A percentile compares a stretch with the other conserved stretches of the same genome.
Evolutionary conservation across 2,113 vertebrate genomes (phyloP).

Genomic region (Balaeniceps rex): DNA sequence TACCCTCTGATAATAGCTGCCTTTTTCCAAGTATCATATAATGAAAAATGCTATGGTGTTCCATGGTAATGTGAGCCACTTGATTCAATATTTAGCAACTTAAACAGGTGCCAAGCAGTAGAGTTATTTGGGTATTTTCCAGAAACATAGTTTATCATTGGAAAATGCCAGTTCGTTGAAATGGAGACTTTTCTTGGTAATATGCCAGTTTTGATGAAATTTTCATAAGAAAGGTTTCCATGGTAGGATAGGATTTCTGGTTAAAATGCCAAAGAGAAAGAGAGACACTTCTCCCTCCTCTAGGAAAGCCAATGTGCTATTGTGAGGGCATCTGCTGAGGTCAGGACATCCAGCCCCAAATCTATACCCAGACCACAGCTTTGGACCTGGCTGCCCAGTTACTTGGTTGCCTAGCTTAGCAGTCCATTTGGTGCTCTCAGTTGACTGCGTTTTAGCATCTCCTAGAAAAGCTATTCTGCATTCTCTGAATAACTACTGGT

Average conservation of each 20-base stretch:
- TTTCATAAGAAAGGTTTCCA: slow-evolving; percentile 16
- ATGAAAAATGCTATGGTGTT: background rate
- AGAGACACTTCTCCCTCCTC: background rate
- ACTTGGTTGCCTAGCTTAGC: background rate
- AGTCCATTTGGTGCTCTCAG: background rate
- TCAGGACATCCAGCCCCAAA: background rate
- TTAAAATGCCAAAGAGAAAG: background rate
- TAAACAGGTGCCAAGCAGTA: slow-evolving; percentile 3
- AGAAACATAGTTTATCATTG: slow-evolving; percentile 1
- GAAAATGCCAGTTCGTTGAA: slow-evolving; percentile 14
- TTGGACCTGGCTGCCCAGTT: background rate
- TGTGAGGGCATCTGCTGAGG: background rate
- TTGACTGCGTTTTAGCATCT: background rate
- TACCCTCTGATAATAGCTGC: background rate
- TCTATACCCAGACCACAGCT: background rate
- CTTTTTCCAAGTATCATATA: background rate
- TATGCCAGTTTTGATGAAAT: slow-evolving; percentile 12
- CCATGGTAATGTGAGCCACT: background rate
- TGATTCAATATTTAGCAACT: slow-evolving; percentile 30
- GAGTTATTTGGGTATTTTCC: slow-evolving; percentile 10
- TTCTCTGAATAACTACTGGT: background rate
- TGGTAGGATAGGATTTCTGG: slow-evolving; percentile 6
- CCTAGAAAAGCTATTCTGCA: background rate
- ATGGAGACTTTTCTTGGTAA: background rate
- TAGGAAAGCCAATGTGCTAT: background rate